Evolutionary conservation across 2,113 vertebrate species (phyloP), one percentile per base, ranked within the genome.

Genomic region (Mesembrinibis cayennensis): DNA sequence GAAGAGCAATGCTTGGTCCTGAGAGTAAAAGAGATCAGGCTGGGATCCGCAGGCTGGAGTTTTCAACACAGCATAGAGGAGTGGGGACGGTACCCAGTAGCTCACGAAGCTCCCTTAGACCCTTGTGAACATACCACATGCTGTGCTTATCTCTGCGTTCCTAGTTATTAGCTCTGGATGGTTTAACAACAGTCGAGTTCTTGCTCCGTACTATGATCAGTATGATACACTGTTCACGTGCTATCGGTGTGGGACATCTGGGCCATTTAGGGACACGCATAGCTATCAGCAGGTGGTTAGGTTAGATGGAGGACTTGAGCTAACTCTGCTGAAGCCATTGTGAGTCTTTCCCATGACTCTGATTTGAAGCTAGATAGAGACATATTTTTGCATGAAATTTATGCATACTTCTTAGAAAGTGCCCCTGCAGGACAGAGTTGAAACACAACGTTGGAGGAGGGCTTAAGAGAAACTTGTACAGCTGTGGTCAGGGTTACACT

Each of bases 301-400:
- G 30, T 40, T 45, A 61, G 49, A 70, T 53, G 56, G 66, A 90
- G 42, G 32, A 38, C 58, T 91, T 80, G n/a, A 80, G 49, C 61
- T 89, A 85, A 49, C 58, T 79, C 80, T 49, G 13, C 62, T 84
- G 63, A 89, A 84, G 55, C 47, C 58, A 66, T 2, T 53, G 36
- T 20, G 42, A 78, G 30, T 58, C 66, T 80, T 95, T 80, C 70
- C 74, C 84, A 65, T 45, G 40, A 69, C 61, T 90, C 77, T 90
- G 84, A 96, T 96, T 45, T 73, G 67, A 87, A 93, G 49, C 34
- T 82, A 56, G 87, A 82, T 47, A 88, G 58, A 96, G 61, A 25
- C 22, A 23, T 86, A 69, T 56, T 84, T 89, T 82, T 56, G 34
- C 15, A 17, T 40, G 26, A 91, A 74, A 78, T 89, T 50, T 84